A percentile compares a stretch with the other conserved stretches of the same genome.
Conservation (phyloP, 1,140 invertebrate species). For the Branchinecta lynchi region DNA sequence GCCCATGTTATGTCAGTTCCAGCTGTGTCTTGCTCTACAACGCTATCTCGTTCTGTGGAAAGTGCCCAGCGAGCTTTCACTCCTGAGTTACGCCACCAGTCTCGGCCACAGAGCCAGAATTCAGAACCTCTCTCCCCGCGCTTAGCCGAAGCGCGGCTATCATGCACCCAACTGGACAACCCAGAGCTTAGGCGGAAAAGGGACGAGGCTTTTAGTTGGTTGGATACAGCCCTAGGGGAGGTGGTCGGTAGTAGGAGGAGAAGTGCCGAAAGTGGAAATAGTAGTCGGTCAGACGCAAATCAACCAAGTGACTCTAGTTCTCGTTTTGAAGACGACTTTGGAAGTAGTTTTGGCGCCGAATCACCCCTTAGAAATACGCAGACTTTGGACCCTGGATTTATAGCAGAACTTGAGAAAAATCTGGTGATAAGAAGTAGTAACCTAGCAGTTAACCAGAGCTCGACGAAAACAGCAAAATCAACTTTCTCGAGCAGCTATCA, state of each 20-base stretch:
- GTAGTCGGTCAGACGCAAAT: constrained; percentile 14
- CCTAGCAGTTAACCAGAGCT: constrained; percentile 7
- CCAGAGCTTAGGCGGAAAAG: constrained; percentile 24
- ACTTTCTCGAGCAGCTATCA: no score
- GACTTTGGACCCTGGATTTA: neutral
- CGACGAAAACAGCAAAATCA: neutral
- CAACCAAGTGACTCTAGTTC: constrained; percentile 1
- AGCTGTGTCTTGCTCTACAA: no score
- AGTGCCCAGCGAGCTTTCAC: no score
- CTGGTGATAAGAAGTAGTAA: constrained; percentile 22
- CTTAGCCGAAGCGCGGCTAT: neutral
- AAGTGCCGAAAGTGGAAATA: constrained; percentile 21
- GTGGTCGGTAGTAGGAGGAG: constrained; percentile 14
- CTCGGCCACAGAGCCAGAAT: no score
- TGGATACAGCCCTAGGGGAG: constrained; percentile 24
- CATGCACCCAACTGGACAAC: neutral
- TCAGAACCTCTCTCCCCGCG: no score
- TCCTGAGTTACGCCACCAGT: no score
- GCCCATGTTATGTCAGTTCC: no score
- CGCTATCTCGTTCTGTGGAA: no score
- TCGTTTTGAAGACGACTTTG: constrained; percentile 20
- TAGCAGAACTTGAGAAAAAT: constrained; percentile 18
- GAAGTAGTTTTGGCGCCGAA: neutral
- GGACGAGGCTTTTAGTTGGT: constrained; percentile 27
- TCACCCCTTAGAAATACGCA: neutral